Percentiles rank a stretch among this genome's conserved stretches.
These are phyloP conservation scores for Heliangelus exortis DNA, from an alignment of 2,797 vertebrate species.

Conservation along the genomic window DNA sequence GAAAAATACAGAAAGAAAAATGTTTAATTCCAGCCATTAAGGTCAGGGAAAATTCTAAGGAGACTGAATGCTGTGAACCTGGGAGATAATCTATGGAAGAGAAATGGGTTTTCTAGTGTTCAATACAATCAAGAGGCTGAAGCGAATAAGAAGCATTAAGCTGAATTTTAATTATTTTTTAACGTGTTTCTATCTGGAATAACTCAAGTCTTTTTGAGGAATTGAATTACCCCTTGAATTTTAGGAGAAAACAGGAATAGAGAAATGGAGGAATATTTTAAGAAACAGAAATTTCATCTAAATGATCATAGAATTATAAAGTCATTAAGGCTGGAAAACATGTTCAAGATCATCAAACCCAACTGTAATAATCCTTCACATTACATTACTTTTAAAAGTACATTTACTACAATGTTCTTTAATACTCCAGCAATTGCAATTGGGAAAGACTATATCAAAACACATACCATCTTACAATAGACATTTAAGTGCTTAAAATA, in stretches of 20 bases:
- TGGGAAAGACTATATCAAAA: neutral
- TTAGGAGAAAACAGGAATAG: neutral
- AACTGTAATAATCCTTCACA: neutral
- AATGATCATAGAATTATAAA: neutral
- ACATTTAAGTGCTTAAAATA: neutral
- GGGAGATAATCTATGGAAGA: neutral
- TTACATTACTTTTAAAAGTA: neutral
- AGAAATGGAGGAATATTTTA: neutral
- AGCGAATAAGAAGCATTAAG: neutral
- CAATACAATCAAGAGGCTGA: neutral
- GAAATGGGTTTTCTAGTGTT: neutral
- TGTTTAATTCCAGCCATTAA: neutral
- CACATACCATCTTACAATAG: neutral
- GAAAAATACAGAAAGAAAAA: neutral
- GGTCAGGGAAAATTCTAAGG: neutral
- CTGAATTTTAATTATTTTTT: neutral
- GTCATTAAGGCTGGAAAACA: too few relatives aligned
- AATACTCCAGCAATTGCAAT: neutral
- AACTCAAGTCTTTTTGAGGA: neutral
- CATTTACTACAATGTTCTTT: neutral
- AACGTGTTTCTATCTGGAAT: neutral
- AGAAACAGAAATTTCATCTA: neutral
- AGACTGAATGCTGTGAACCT: neutral
- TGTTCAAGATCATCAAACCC: too few relatives aligned
- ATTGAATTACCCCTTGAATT: neutral